Conservation (phyloP, 2,113 vertebrate genomes). For the Glareola pratincola region DNA sequence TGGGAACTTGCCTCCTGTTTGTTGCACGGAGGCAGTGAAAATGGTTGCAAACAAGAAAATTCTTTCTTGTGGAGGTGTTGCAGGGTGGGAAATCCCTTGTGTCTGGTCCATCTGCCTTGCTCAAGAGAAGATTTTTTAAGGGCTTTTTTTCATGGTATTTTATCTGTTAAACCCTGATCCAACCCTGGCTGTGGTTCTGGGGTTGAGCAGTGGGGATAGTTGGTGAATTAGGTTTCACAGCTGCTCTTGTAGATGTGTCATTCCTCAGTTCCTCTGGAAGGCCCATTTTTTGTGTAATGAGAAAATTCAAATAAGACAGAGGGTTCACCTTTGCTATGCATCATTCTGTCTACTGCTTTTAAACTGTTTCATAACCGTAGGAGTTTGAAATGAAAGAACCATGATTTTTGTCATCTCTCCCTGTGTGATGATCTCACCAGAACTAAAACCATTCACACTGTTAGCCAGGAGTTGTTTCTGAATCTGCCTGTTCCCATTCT, state of each 20-base stretch:
- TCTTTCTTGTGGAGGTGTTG: background rate
- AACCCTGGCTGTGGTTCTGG: background rate
- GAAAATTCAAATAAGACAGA: background rate
- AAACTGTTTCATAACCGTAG: background rate
- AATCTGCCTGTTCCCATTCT: background rate
- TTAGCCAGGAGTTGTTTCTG: background rate
- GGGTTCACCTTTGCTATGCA: background rate
- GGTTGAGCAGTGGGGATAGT: background rate
- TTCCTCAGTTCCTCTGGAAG: background rate
- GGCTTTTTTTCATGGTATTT: background rate
- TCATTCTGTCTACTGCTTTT: background rate
- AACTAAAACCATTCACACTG: accelerated
- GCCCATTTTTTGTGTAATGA: background rate
- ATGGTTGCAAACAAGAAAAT: background rate
- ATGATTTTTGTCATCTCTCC: background rate
- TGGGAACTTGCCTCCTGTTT: background rate
- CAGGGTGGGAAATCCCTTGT: background rate
- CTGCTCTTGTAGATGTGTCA: background rate
- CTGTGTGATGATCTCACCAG: background rate
- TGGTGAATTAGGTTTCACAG: background rate
- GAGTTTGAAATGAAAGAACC: background rate
- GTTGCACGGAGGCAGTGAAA: background rate
- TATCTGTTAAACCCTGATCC: background rate
- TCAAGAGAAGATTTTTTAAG: background rate
- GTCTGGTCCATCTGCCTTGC: background rate